Conservation (phyloP, 2,113 vertebrate genomes). For the Copsychus sechellarum region DNA sequence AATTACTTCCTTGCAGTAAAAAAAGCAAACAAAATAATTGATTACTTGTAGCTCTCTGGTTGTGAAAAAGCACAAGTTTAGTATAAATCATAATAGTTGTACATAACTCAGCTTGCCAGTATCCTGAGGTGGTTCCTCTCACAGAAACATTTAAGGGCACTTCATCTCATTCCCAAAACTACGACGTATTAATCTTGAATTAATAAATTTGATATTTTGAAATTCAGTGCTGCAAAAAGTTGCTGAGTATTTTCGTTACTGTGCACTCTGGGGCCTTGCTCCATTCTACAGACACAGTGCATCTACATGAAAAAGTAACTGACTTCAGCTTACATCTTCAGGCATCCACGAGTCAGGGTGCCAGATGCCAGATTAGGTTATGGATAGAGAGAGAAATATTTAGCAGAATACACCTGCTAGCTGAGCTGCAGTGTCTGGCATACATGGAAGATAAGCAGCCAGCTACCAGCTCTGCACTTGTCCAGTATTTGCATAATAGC, state of each 20-base stretch:
- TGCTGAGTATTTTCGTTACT: background rate
- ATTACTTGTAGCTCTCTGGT: background rate
- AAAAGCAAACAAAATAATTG: background rate
- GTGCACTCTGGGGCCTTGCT: background rate
- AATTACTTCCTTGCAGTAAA: background rate
- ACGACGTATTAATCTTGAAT: background rate
- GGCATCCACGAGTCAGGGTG: accelerated
- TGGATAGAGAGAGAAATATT: background rate
- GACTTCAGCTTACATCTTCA: background rate
- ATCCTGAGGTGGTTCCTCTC: accelerated
- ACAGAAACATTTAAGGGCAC: background rate
- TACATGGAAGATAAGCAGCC: background rate
- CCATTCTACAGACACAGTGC: background rate
- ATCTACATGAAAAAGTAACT: background rate
- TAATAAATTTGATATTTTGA: background rate
- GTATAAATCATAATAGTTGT: background rate
- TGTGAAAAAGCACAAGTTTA: background rate
- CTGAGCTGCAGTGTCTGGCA: background rate
- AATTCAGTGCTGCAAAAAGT: background rate
- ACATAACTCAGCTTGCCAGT: background rate
- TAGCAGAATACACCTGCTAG: background rate
- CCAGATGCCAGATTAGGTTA: background rate
- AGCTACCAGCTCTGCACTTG: background rate
- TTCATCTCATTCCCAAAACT: background rate
- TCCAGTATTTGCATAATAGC: background rate